A percentile compares a stretch with the other conserved stretches of the same genome.
Evolutionary conservation across 2,113 vertebrate species (phyloP).

Genomic region (Arothron firmamentum): DNA sequence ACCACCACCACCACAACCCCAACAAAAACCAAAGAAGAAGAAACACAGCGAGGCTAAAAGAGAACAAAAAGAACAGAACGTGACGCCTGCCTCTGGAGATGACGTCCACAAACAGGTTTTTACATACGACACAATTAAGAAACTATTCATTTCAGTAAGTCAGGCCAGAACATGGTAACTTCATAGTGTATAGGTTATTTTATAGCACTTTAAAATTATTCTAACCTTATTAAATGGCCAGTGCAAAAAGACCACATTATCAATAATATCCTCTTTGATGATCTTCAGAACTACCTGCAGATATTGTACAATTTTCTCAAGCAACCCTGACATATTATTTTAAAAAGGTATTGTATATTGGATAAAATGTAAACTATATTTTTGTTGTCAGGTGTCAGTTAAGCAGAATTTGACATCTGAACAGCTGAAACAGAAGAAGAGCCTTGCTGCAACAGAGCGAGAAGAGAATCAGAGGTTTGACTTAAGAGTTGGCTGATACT

Average conservation of each 20-base stretch:
- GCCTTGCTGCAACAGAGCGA: constrained; percentile 86
- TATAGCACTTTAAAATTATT: too few relatives aligned
- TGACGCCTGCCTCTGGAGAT: constrained; percentile 83
- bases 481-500: neutral
- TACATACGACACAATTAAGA: neutral
- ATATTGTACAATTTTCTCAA: neutral
- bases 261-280: too few relatives aligned
- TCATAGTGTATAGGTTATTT: too few relatives aligned
- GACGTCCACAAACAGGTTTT: constrained; percentile 90
- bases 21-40: constrained; percentile 76
- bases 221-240: too few relatives aligned
- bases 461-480: constrained; percentile 84
- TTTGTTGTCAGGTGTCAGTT: constrained; percentile 76
- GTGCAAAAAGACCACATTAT: too few relatives aligned
- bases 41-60: constrained; percentile 76
- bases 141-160: too few relatives aligned
- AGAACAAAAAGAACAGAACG: constrained; percentile 85
- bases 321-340: neutral
- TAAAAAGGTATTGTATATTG: too few relatives aligned
- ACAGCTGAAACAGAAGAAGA: constrained; percentile 92
- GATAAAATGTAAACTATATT: too few relatives aligned
- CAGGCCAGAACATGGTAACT: too few relatives aligned
- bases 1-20: constrained; percentile 25
- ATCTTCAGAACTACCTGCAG: too few relatives aligned
- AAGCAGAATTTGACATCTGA: constrained; percentile 92